A percentile compares a stretch with the other conserved stretches of the same genome.
Conservation (phyloP, 2,113 vertebrate genomes). For the Neofelis nebulosa region DNA sequence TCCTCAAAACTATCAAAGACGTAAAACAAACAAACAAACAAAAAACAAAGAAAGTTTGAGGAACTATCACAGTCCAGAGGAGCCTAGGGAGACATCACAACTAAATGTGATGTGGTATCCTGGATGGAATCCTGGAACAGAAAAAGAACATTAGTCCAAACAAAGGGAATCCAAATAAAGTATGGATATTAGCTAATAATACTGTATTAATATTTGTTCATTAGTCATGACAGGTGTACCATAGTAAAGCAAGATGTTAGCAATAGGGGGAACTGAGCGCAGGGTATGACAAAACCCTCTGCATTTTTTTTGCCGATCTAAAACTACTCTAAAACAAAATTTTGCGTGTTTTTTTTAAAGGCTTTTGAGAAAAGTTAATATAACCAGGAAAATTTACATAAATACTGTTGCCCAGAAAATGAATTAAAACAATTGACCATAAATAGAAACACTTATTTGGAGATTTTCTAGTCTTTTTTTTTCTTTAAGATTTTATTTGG, state of each 20-base stretch:
- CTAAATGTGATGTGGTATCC: not conserved
- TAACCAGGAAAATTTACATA: not conserved
- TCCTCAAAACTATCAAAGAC: not conserved
- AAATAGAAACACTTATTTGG: not conserved
- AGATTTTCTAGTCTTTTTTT: not conserved
- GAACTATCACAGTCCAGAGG: not conserved
- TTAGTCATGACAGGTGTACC: not conserved
- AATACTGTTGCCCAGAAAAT: not conserved
- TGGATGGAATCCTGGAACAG: not conserved
- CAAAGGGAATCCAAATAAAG: not conserved
- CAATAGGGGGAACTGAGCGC: not conserved
- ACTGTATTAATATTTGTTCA: not conserved
- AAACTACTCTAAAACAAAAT: not conserved
- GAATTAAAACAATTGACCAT: not conserved
- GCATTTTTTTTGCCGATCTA: not conserved
- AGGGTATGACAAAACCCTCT: not conserved
- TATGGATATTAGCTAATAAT: not conserved
- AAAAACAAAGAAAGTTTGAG: not conserved
- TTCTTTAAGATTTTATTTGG: not conserved
- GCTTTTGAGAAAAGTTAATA: not conserved
- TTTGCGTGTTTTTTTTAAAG: not conserved
- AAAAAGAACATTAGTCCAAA: not conserved
- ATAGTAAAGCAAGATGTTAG: not conserved
- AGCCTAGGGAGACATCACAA: not conserved
- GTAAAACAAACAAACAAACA: not conserved